These are phyloP conservation scores for Colius striatus DNA, from an alignment of 2,113 vertebrate species.

Conservation along the genomic window DNA sequence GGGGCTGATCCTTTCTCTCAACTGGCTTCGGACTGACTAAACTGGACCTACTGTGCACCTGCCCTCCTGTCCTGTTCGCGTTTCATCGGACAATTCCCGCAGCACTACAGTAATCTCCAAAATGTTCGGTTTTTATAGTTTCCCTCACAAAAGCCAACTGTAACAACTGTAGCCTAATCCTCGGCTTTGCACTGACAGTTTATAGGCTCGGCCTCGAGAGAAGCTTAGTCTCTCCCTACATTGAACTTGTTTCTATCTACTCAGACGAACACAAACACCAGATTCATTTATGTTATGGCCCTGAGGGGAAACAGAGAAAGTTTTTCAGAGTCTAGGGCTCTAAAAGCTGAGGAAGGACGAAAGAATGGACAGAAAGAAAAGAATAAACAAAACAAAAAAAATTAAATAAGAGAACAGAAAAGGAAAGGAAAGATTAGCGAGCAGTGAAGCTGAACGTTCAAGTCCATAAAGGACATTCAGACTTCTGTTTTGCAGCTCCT, in stretches of 20 bases:
- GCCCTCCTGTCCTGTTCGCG: not conserved
- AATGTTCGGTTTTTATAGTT: not conserved
- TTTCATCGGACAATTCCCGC: not conserved
- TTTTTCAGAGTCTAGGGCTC: not conserved
- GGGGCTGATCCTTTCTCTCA: not conserved
- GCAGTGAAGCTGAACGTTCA: not conserved
- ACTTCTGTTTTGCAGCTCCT: not conserved
- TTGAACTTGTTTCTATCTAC: not conserved
- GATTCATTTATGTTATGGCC: not conserved
- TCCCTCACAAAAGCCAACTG: conserved; percentile 22
- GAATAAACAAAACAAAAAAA: not conserved
- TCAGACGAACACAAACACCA: not conserved
- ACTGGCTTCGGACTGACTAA: not conserved
- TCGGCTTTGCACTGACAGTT: conserved; percentile 29
- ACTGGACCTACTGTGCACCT: conserved; percentile 27
- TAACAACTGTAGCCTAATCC: conserved; percentile 19
- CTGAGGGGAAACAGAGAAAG: not conserved
- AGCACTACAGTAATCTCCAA: not conserved
- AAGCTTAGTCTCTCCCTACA: not conserved
- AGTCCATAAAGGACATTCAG: not conserved
- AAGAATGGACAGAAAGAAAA: no score
- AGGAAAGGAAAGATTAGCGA: not conserved
- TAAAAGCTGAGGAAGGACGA: not conserved
- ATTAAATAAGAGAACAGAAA: not conserved
- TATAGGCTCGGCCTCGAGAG: not conserved